Percentiles rank a stretch among this genome's conserved stretches.
Conservation (phyloP, 2,797 vertebrate species). For the Pseudomugil gertrudae region DNA sequence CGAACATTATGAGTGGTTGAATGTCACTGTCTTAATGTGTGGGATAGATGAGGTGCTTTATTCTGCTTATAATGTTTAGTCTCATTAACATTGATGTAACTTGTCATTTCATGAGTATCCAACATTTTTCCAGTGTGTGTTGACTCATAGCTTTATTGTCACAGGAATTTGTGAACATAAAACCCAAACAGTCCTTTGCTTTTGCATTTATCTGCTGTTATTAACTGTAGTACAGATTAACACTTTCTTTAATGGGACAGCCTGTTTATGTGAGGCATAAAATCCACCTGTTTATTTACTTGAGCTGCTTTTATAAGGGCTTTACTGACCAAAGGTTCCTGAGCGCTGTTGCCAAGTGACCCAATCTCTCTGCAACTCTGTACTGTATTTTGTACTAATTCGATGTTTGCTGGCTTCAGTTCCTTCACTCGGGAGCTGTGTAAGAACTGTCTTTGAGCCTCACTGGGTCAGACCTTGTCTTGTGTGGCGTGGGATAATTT, state of each 20-base stretch:
- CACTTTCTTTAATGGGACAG: conserved; percentile 53
- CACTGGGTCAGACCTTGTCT: conserved; percentile 70
- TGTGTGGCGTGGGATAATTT: conserved; percentile 76
- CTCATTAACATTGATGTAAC: conserved; percentile 68
- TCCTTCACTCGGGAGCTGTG: conserved; percentile 73
- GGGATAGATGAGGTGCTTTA: conserved; percentile 46
- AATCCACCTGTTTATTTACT: conserved; percentile 71
- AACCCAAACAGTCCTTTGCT: conserved; percentile 65
- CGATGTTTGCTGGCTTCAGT: conserved; percentile 66
- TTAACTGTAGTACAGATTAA: conserved; percentile 71
- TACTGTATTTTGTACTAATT: conserved; percentile 81
- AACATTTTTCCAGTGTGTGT: conserved; percentile 73
- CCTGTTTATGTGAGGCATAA: conserved; percentile 58
- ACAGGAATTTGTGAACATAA: conserved; percentile 75
- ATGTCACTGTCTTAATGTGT: conserved; percentile 48
- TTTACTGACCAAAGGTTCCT: conserved; percentile 75
- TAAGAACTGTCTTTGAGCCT: conserved; percentile 77
- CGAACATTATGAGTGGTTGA: conserved; percentile 65
- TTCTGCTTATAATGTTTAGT: conserved; percentile 60
- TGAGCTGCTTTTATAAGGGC: conserved; percentile 73
- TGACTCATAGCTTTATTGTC: conserved; percentile 73
- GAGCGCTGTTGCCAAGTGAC: conserved; percentile 65
- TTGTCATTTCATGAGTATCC: conserved; percentile 61
- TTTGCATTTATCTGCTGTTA: conserved; percentile 80
- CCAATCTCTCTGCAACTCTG: conserved; percentile 65